Conservation (phyloP, 2,797 vertebrate species). For the Philypnodon macrostomus region DNA sequence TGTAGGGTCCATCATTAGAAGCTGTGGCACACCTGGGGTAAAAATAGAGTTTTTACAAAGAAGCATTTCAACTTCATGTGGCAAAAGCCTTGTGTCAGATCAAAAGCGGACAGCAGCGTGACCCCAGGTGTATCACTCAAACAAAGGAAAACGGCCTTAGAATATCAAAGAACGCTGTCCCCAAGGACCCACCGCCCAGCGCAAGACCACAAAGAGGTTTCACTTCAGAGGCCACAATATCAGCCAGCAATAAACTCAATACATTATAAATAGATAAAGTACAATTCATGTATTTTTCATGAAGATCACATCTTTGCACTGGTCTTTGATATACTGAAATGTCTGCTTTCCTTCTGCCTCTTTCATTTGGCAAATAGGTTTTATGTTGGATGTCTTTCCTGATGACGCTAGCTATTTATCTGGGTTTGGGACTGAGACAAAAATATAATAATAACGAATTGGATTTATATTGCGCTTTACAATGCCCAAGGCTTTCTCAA, state of each 20-base stretch:
- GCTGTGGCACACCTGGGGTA: background rate
- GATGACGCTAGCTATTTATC: too few relatives aligned
- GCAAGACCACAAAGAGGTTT: conserved; percentile 6
- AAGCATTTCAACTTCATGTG: background rate
- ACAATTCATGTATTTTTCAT: background rate
- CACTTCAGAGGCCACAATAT: background rate
- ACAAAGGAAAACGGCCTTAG: conserved; percentile 19
- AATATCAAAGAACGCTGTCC: conserved; percentile 23
- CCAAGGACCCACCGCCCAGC: background rate
- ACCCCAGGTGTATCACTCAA: conserved; percentile 13
- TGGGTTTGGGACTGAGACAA: too few relatives aligned
- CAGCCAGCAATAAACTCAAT: background rate
- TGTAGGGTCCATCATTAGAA: background rate
- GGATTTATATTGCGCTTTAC: too few relatives aligned
- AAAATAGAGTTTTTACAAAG: background rate
- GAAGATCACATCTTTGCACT: too few relatives aligned
- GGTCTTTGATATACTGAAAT: too few relatives aligned
- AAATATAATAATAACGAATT: too few relatives aligned
- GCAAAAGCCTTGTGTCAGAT: conserved; percentile 6
- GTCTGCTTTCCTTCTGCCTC: too few relatives aligned
- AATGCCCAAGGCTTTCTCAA: too few relatives aligned
- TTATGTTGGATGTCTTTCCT: too few relatives aligned
- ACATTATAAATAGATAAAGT: background rate
- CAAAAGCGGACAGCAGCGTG: conserved; percentile 13
- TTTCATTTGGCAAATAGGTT: too few relatives aligned